A percentile compares a stretch with the other conserved stretches of the same genome.
phyloP scores from a whole-genome alignment of 1,140 invertebrate species.

The Cydia amplana region DNA sequence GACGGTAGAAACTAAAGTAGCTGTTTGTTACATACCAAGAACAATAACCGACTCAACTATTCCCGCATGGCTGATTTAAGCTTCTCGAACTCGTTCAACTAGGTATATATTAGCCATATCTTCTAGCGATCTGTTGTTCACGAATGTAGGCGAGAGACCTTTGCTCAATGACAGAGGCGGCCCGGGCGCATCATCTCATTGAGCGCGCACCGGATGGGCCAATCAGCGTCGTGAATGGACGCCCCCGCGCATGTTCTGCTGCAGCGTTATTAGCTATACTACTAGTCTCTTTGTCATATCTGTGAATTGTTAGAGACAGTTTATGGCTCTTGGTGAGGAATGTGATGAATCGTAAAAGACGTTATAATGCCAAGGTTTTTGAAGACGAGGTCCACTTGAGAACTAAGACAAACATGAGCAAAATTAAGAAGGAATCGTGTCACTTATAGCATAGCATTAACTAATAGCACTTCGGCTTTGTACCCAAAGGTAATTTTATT shows the following conservation, averaged over 20 bases:
- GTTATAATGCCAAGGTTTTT: background rate
- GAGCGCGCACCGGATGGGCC: slow-evolving; percentile 75
- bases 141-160: slow-evolving; percentile 76
- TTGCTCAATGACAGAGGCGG: slow-evolving; percentile 76
- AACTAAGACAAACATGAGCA: background rate
- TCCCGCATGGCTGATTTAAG: slow-evolving; percentile 7
- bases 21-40: background rate
- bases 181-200: slow-evolving; percentile 76
- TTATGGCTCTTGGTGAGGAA: slow-evolving; percentile 53
- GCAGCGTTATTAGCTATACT: slow-evolving; percentile 68
- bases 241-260: slow-evolving; percentile 64
- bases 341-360: slow-evolving; percentile 53
- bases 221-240: slow-evolving; percentile 77
- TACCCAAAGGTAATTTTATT: too few relatives aligned
- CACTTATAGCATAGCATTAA: too few relatives aligned
- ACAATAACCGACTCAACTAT: background rate
- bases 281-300: slow-evolving; percentile 73
- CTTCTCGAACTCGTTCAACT: slow-evolving; percentile 8
- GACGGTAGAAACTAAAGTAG: background rate
- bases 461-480: too few relatives aligned
- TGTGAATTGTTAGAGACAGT: slow-evolving; percentile 66
- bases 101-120: slow-evolving; percentile 36
- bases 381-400: background rate
- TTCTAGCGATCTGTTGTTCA: slow-evolving; percentile 62
- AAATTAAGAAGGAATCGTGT: too few relatives aligned